Base-by-base conservation (phyloP, 35 echinoderm and acorn worm species). In the Chiridota heheva region DNA sequence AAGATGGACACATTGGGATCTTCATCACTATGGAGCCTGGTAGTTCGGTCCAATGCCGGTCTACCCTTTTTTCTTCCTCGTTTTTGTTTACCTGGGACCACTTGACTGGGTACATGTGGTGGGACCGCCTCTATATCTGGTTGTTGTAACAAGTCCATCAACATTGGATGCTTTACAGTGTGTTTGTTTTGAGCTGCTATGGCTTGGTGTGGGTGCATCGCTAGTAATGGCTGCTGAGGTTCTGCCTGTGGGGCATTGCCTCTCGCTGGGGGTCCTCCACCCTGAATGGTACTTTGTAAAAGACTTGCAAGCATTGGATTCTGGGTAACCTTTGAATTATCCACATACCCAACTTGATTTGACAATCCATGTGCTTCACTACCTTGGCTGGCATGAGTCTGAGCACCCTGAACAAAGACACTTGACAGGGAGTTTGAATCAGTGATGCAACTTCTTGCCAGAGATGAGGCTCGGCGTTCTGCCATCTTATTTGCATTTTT, bases 231-330 rank as follows among this genome's bases (percentile, higher is more conserved):
- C 48, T 43, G 38, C 40, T 42, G 26, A 37, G 47, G 35, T 39
- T 40, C 43, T 40, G 15, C 34, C 25, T 61, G 76, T 43, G 71
- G 40, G 17, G 55, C 36, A 64, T 20, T 42, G 24, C 70, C 43
- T 17, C 36, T 41, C 20, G 58, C 47, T 24, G 42, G 83, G 43
- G 70, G 64, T 41, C 55, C 68, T 57, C 35, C 67, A n/a, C 43
- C 46, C 49, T 20, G n/a, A 20, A 38, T 73, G 3, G 84, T 79
- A 55, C 71, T 89, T 77, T 90, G 87, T 38, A 98, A 60, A 34
- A 98, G 71, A 60, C 88, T 92, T 20, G 86, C 81, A 37, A 98
- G 63, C 95, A 98, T 98, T n/a, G 89, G 95, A 71, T 98, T 98
- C 62, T 91, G 84, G 5, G 88, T 44, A 37, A 87, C 70, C 48